These are phyloP conservation scores for Psilanteris sp. DNA, from an alignment of 1,140 invertebrate genomes.

Conservation along the genomic window DNA sequence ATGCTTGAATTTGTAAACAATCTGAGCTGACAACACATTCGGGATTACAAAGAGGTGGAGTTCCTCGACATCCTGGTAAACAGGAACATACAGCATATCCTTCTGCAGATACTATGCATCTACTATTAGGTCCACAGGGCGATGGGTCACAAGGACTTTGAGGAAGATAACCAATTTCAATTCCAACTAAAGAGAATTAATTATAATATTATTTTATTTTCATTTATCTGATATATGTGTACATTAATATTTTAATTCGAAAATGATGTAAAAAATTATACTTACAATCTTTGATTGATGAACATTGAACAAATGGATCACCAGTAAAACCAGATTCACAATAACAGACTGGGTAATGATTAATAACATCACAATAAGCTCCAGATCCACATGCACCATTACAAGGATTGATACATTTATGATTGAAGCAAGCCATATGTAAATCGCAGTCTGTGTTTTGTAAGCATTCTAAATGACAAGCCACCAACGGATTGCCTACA, in stretches of 20 bases:
- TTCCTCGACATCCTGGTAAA: conserved; percentile 87
- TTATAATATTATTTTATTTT: background rate
- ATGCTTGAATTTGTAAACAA: conserved; percentile 87
- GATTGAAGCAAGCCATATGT: conserved; percentile 86
- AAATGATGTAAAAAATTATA: no score
- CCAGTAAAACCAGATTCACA: conserved; percentile 86
- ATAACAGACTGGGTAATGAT: conserved; percentile 89
- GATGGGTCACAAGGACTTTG: conserved; percentile 82
- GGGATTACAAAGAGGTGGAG: conserved; percentile 88
- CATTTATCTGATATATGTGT: no score
- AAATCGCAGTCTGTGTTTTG: conserved; percentile 87
- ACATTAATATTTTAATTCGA: no score
- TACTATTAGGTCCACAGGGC: conserved; percentile 88
- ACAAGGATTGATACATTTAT: conserved; percentile 90
- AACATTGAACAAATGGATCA: conserved; percentile 89
- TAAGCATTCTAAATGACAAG: conserved; percentile 88
- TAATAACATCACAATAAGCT: conserved; percentile 87
- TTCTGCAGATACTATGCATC: conserved; percentile 85
- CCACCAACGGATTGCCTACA: conserved; percentile 87
- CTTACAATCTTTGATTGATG: conserved; percentile 75
- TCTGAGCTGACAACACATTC: conserved; percentile 90
- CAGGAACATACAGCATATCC: conserved; percentile 90
- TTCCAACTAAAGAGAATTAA: conserved; percentile 27
- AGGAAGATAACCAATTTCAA: conserved; percentile 47
- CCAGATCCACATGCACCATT: conserved; percentile 87